A percentile compares a stretch with the other conserved stretches of the same genome.
These are phyloP conservation scores for Spinibarbus caldwelli DNA, from an alignment of 2,797 vertebrate genomes.

Conservation along the genomic window DNA sequence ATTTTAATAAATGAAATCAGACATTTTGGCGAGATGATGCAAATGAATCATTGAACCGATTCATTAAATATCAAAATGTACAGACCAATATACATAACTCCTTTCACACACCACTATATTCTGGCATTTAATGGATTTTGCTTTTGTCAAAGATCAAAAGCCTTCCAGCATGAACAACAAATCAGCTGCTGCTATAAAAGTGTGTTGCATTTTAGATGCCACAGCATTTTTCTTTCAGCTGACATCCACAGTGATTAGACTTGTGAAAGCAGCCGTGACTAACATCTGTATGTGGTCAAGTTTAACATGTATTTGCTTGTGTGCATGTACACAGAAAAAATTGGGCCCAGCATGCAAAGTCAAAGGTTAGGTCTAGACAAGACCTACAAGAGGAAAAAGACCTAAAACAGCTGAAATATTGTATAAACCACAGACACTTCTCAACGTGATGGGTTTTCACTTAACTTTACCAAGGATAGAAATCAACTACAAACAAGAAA, in stretches of 20 bases:
- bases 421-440: background rate
- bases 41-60: background rate
- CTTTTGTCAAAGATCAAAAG: background rate
- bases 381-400: background rate
- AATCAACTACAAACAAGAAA: background rate
- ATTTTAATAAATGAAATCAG: background rate
- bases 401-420: background rate
- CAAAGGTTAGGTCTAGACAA: background rate
- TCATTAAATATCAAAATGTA: background rate
- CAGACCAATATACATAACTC: background rate
- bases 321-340: background rate
- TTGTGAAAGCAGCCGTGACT: conserved; percentile 6
- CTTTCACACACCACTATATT: background rate
- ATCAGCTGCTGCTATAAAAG: background rate
- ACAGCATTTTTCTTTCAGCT: background rate
- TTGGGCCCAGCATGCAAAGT: background rate
- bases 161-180: background rate
- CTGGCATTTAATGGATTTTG: background rate
- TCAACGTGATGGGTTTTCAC: background rate
- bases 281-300: conserved; percentile 36
- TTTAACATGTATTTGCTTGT: conserved; percentile 14
- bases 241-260: background rate
- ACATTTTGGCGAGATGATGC: background rate
- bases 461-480: background rate
- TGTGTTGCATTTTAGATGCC: background rate